A percentile compares a stretch with the other conserved stretches of the same genome.
These are phyloP conservation scores for Armadillidium nasatum DNA, from an alignment of 1,140 invertebrate genomes.

Conservation along the genomic window DNA sequence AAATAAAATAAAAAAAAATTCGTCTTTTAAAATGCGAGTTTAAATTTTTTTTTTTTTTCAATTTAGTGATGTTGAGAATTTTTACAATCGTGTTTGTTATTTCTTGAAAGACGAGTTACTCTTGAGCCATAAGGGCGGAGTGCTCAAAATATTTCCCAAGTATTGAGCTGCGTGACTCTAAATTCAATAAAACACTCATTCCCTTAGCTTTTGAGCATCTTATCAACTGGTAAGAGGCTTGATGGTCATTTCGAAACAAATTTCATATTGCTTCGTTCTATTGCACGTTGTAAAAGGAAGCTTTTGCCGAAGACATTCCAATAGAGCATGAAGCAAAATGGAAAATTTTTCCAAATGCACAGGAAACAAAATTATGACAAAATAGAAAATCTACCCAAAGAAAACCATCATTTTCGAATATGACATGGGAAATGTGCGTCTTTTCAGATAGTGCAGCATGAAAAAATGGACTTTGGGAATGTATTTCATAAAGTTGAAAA, in stretches of 20 bases:
- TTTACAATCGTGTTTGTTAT: background rate
- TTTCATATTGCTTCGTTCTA: slow-evolving; percentile 2
- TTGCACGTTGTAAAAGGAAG: background rate
- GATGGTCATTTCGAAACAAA: background rate
- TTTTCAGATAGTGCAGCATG: slow-evolving; percentile 2
- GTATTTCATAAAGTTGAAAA: slow-evolving; percentile 5
- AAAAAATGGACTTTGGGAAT: background rate
- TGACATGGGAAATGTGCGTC: background rate
- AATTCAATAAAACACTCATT: slow-evolving; percentile 12
- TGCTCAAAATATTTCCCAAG: background rate
- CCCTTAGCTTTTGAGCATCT: slow-evolving; percentile 7
- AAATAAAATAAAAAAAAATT: background rate
- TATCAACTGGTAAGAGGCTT: slow-evolving; percentile 12
- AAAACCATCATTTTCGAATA: slow-evolving; percentile 11
- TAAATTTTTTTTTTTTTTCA: background rate
- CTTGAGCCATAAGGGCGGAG: background rate
- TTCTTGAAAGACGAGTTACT: background rate
- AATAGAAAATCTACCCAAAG: slow-evolving; percentile 13
- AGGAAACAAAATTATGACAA: slow-evolving; percentile 12
- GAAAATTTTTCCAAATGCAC: background rate
- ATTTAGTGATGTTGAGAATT: background rate
- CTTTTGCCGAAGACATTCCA: background rate
- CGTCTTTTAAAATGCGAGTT: background rate
- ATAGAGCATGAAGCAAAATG: background rate
- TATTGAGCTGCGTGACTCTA: slow-evolving; percentile 3